These are phyloP conservation scores for Trichosurus vulpecula DNA, from an alignment of 2,797 vertebrate species.

Conservation along the genomic window DNA sequence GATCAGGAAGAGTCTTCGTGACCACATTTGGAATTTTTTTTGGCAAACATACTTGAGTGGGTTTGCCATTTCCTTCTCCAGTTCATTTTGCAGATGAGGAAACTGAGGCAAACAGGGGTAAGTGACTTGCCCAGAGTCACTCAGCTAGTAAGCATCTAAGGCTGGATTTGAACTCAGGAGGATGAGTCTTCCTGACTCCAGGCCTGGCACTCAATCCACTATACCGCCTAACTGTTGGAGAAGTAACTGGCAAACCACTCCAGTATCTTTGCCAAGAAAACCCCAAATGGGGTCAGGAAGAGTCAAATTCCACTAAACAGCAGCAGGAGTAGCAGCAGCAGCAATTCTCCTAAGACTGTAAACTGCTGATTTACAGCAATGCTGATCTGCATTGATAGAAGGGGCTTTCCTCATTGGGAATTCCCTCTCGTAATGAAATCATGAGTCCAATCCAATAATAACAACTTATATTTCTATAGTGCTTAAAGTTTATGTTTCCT, in stretches of 20 bases:
- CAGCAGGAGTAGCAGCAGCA: background rate
- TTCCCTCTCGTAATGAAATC: background rate
- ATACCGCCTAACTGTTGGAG: background rate
- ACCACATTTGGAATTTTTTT: too few species aligned
- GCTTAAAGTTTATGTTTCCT: background rate
- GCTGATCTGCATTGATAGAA: background rate
- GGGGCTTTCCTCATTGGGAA: background rate
- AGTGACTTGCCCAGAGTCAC: background rate
- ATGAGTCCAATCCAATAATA: background rate
- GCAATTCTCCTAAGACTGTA: background rate
- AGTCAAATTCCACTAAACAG: background rate
- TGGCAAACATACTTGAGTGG: too few species aligned
- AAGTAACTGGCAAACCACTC: background rate
- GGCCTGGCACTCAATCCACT: background rate
- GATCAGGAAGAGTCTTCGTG: too few species aligned
- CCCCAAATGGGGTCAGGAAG: background rate
- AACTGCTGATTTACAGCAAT: background rate
- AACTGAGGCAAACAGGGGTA: background rate
- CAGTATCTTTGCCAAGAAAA: background rate
- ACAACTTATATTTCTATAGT: background rate
- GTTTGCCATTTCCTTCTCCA: background rate
- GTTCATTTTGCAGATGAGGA: background rate
- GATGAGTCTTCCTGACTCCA: background rate
- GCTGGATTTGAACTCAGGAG: background rate
- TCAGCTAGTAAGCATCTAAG: background rate